Conservation (phyloP, 2,888 invertebrate species). For the Pammene fasciana region DNA sequence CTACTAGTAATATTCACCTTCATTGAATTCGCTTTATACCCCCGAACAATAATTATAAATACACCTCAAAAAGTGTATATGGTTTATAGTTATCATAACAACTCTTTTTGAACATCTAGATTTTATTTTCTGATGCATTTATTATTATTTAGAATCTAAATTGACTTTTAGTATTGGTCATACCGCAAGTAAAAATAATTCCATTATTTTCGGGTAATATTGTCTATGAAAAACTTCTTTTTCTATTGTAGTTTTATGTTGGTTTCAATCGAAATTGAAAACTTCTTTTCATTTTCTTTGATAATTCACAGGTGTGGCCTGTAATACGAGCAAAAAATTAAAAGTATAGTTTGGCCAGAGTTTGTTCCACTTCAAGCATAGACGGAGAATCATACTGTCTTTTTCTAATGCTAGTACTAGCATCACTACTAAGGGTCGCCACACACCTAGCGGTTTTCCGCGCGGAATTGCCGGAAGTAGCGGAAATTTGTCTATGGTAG, state of each 20-base stretch:
- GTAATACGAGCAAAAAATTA: too few species aligned
- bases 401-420: too few species aligned
- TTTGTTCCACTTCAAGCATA: too few species aligned
- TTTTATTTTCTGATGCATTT: constrained; percentile 35
- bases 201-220: constrained; percentile 32
- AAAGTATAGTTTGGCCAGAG: too few species aligned
- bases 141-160: constrained; percentile 33
- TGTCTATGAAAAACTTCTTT: constrained; percentile 36
- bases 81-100: constrained; percentile 26
- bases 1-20: constrained; percentile 58
- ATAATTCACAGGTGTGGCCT: too few species aligned
- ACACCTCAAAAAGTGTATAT: constrained; percentile 16
- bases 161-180: constrained; percentile 36
- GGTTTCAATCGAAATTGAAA: too few species aligned
- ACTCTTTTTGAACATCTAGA: constrained; percentile 24
- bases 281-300: background rate
- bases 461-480: too few species aligned
- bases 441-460: too few species aligned
- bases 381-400: too few species aligned
- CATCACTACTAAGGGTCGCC: too few species aligned
- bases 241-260: background rate
- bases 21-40: constrained; percentile 37
- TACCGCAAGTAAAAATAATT: constrained; percentile 32
- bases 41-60: constrained; percentile 14
- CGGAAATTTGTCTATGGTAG: too few species aligned